A percentile compares a stretch with the other conserved stretches of the same genome.
These are phyloP conservation scores for Drosophila ironensis DNA, from an alignment of 1,140 invertebrate species.

Conservation along the genomic window DNA sequence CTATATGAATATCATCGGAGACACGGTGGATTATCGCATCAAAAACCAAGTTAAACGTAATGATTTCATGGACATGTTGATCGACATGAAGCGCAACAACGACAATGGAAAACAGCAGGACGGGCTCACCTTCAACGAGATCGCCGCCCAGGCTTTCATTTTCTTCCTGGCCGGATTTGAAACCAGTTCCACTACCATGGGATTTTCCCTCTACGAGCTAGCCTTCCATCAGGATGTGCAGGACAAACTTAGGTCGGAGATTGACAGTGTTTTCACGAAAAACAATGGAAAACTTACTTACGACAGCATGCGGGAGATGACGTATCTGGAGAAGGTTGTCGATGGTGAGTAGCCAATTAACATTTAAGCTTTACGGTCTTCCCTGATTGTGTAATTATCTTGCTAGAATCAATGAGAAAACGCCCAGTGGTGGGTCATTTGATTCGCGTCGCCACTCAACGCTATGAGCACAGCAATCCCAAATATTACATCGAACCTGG, in stretches of 20 bases:
- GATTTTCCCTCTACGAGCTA: conserved; percentile 83
- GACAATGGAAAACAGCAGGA: conserved; percentile 21
- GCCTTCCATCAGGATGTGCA: conserved; percentile 84
- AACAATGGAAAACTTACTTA: conserved; percentile 56
- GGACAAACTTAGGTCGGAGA: conserved; percentile 73
- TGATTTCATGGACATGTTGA: conserved; percentile 83
- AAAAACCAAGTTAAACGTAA: conserved; percentile 51
- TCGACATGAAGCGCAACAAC: conserved; percentile 82
- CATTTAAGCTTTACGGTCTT: not conserved
- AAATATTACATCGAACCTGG: conserved; percentile 85
- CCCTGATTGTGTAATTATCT: not conserved
- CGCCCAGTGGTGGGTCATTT: conserved; percentile 85
- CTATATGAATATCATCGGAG: conserved; percentile 60
- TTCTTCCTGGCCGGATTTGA: conserved; percentile 85
- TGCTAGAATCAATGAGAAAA: conserved; percentile 85
- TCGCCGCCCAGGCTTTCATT: conserved; percentile 82
- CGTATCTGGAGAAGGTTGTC: conserved; percentile 70
- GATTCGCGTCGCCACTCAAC: conserved; percentile 82
- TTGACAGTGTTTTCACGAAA: conserved; percentile 82
- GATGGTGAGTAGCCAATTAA: conserved; percentile 25
- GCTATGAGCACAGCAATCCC: conserved; percentile 84
- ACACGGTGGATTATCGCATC: conserved; percentile 57
- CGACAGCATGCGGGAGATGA: conserved; percentile 66
- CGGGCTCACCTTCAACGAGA: conserved; percentile 37
- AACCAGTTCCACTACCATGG: conserved; percentile 84